These are phyloP conservation scores for Crotalus adamanteus DNA, from an alignment of 2,797 vertebrate species.

Conservation along the genomic window DNA sequence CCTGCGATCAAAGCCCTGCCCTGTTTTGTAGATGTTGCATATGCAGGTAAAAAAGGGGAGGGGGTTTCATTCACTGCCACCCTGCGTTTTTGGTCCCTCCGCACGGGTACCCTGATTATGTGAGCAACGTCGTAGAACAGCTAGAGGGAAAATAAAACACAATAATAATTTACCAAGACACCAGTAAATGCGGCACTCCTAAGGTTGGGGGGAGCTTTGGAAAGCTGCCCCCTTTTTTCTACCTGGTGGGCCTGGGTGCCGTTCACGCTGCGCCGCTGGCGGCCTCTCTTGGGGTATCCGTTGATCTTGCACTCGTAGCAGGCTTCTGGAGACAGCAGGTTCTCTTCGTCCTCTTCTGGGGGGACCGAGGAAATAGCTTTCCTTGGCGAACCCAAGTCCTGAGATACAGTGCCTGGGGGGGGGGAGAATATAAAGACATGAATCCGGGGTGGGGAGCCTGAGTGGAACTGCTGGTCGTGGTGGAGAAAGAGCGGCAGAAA, in stretches of 20 bases:
- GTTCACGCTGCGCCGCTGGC: constrained; percentile 75
- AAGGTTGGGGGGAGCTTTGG: fast-evolving
- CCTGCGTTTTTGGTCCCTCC: neutral
- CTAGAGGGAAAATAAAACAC: neutral
- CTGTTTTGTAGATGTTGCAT: neutral
- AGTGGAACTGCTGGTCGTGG: neutral
- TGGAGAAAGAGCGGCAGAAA: neutral
- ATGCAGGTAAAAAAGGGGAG: neutral
- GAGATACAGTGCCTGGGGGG: constrained; percentile 85
- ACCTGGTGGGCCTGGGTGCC: constrained; percentile 64
- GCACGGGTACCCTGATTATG: neutral
- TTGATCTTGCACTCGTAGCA: constrained; percentile 97
- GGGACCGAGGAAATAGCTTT: constrained; percentile 66
- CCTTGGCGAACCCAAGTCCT: constrained; percentile 78
- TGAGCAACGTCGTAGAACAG: neutral
- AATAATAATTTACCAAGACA: neutral
- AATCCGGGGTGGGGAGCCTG: neutral
- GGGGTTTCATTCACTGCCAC: neutral
- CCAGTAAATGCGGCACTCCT: neutral
- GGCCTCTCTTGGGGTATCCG: constrained; percentile 76
- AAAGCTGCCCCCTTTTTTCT: neutral
- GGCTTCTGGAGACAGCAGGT: constrained; percentile 82
- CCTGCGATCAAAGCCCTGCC: neutral
- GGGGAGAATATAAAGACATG: neutral
- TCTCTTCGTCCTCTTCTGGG: constrained; percentile 75